phyloP scores from a whole-genome alignment of 2,113 vertebrate species.

The Limanda limanda region DNA sequence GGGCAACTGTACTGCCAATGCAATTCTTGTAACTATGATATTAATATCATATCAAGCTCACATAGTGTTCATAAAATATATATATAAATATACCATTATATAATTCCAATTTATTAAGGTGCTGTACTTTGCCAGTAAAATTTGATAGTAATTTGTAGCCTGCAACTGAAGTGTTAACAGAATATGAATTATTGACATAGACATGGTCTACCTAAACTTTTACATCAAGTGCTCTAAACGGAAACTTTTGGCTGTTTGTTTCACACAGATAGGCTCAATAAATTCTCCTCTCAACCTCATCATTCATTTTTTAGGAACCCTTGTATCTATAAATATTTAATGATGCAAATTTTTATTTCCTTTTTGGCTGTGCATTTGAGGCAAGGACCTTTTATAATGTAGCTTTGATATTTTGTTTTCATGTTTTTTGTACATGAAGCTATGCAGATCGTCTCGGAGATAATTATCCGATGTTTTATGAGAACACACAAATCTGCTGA shows the following conservation, averaged over 20 bases:
- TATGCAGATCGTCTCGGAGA: not conserved
- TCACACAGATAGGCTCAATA: slow-evolving; percentile 10
- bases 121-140: not conserved
- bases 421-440: slow-evolving; percentile 2
- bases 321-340: slow-evolving; percentile 50
- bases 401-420: not conserved
- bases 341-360: slow-evolving; percentile 32
- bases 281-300: slow-evolving; percentile 2
- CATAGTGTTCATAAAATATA: too few relatives aligned
- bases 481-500: too few relatives aligned
- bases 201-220: not conserved
- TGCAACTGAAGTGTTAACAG: not conserved
- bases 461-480: too few relatives aligned
- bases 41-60: too few relatives aligned
- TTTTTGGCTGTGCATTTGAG: slow-evolving; percentile 20
- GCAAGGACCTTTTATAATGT: not conserved
- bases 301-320: slow-evolving; percentile 45
- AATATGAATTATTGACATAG: not conserved
- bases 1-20: too few relatives aligned
- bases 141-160: not conserved
- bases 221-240: not conserved
- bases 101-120: too few relatives aligned
- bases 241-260: slow-evolving; percentile 5
- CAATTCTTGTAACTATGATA: too few relatives aligned
- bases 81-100: too few relatives aligned